phyloP scores from a whole-genome alignment of 1,140 invertebrate genomes.

The Proctacanthus coquilletti region DNA sequence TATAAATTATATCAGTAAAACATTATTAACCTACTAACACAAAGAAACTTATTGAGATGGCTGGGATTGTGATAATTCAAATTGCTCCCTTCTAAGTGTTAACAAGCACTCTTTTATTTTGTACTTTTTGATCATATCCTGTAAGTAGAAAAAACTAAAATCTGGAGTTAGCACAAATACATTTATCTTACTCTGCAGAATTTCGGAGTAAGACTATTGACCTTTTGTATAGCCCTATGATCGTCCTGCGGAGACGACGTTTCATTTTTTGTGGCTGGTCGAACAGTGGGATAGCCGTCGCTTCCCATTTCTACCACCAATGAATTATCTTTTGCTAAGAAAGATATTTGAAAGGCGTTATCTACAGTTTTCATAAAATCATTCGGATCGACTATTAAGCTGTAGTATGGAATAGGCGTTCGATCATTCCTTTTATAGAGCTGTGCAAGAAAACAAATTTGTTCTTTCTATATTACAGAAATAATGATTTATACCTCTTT shows the following conservation, averaged over 20 bases:
- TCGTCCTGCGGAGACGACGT: background rate
- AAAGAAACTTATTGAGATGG: too few relatives aligned
- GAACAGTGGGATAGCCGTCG: slow-evolving; percentile 9
- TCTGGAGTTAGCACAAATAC: background rate
- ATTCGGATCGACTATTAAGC: slow-evolving; percentile 11
- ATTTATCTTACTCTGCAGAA: slow-evolving; percentile 6
- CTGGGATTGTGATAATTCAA: too few relatives aligned
- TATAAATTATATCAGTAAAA: too few relatives aligned
- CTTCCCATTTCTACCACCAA: slow-evolving; percentile 6
- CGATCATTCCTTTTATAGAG: slow-evolving; percentile 4
- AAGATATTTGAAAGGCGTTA: slow-evolving; percentile 12
- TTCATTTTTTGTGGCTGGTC: slow-evolving; percentile 5
- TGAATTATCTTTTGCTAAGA: slow-evolving; percentile 8
- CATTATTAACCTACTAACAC: too few relatives aligned
- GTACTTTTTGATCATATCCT: too few relatives aligned
- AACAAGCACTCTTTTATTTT: too few relatives aligned
- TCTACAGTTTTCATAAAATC: slow-evolving; percentile 13
- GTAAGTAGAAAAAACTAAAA: too few relatives aligned
- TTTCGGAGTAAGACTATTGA: slow-evolving; percentile 7
- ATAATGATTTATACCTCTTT: background rate
- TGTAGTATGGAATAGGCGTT: slow-evolving; percentile 9
- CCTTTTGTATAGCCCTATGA: slow-evolving; percentile 6
- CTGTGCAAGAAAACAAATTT: background rate
- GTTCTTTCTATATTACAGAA: background rate
- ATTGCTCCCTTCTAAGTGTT: too few relatives aligned